Base-by-base conservation (phyloP, 2,113 vertebrate species). In the Sinocyclocheilus maitianheensis region DNA sequence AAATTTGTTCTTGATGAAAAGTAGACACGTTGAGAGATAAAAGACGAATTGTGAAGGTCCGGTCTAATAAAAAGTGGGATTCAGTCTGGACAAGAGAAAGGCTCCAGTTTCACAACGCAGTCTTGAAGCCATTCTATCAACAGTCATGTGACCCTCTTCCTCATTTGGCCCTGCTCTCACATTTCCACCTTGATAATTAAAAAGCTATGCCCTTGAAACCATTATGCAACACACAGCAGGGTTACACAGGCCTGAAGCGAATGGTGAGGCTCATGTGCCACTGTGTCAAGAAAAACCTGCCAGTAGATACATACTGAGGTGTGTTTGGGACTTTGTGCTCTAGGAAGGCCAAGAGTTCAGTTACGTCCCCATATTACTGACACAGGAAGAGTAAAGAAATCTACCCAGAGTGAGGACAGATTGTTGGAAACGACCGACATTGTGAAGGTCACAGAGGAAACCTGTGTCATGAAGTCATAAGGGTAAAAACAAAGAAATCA, bases 1-100 rank as follows among this genome's bases (percentile, higher is more conserved):
- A 92, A 92, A 94, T 95, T 93, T 92, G 89, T 91, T 92, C 91
- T 89, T 92, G 93, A 92, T 93, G 94, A 95, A 93, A 95, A 92
- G 88, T 51, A 40, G 62, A 84, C 75, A 84, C 89, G 87, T 81
- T 60, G 85, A 87, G 87, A 90, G 90, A 84, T 81, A 93, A 88
- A 91, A 86, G 89, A 88, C 55, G 86, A 88, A 89, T 77, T 88
- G 88, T 90, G 88, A 86, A 43, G 72, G 76, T 71, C 40, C 46
- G 89, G n/a, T 90, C 90, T 46, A 46, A 46, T 10, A 46, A 46
- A 46, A 46, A 46, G 40, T 40, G 40, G 6, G 40, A 40, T 93
- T 58, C 16, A 22, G 91, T 90, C 1, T 85, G 43, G 90, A 89
- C 90, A 90, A 3, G 10, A 74, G 77, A 20, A 71, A 65, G 75